Base-by-base conservation (phyloP, 2,888 invertebrate species). In the Lottia gigantea region DNA sequence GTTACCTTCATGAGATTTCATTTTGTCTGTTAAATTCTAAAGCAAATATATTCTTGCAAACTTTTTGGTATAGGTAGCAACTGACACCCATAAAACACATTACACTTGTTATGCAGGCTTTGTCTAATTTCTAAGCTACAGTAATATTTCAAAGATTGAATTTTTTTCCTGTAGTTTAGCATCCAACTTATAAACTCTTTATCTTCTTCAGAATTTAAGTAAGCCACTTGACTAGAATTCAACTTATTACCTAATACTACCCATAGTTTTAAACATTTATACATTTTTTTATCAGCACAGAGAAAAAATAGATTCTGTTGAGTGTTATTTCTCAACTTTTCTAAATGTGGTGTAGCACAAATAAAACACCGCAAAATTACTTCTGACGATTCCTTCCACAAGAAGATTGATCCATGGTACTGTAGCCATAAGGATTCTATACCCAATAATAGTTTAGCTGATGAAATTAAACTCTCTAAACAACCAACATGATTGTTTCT, bases 61-160 rank as follows among this genome's bases (percentile, higher is more conserved):
- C 66, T 12, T 12, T 26, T 66, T 25, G 81, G 81, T 45, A 81
- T 31, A 12, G 70, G 66, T n/a, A 81, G 62, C 25, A 64, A 45
- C 15, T 73, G 61, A 11, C 62, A 62, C 55, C 79, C 79, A 71
- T 76, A 76, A 55, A 77, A 76, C 15, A 81, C 78, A 74, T 81
- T 81, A 46, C 73, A 74, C 16, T 76, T 77, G 4, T 68, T 67
- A 71, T 74, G 66, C 62, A 80, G 75, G 40, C 72, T 69, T 62
- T 64, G 63, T 62, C 81, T 68, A 25, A 81, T 69, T 14, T 67
- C 55, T 46, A 80, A 40, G 62, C 79, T 68, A 65, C 77, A 76
- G 19, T 72, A 74, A 65, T 79, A 66, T 66, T 70, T 65, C 31
- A 72, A 62, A 0, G 73, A 31, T n/a, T 67, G 68, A 14, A 74